Evolutionary conservation across 2,888 invertebrate species (phyloP), one percentile per base, ranked within the genome.

Genomic region (Aphidius colemani): DNA sequence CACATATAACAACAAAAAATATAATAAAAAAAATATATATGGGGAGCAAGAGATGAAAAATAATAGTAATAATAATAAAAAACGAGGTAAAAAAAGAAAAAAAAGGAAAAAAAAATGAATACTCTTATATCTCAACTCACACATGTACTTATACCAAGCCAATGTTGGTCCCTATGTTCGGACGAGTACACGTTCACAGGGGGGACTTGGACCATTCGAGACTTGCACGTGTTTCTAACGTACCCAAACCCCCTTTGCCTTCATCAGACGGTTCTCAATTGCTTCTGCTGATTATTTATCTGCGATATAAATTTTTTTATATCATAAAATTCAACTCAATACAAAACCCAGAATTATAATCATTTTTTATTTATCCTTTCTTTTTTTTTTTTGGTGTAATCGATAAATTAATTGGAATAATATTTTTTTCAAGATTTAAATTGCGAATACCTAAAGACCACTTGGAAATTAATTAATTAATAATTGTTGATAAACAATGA

Each of bases 181-280:
- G 76, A 77, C 75, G 71, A 74, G 75, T 77, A 78, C 78, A 76
- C 78, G 77, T 79, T 79, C 75, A 76, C 71, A 72, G 72, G 64
- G 59, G 62, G 50, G 63, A 50, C 73, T 74, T 78, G 76, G 78
- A 77, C 79, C 78, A 79, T 78, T 79, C 76, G 66, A 76, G 78
- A 78, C 77, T 79, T 81, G 80, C 80, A 80, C 81, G 81, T 81
- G 81, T 81, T 81, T 78, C 77, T 81, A 79, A 81, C 79, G 81
- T 81, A 79, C 76, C 77, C 74, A 74, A 78, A 80, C 78, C 77
- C 75, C 75, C 72, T 60, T 66, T 66, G 72, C 72, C 73, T 70
- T 74, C 72, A 70, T 67, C 65, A 71, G 71, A 68, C 66, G 81
- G 80, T 80, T 81, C 80, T 81, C 81, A 80, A 72, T 57, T 56